These are phyloP conservation scores for Sylvilagus bachmani DNA, from an alignment of 2,113 vertebrate species.

Conservation along the genomic window DNA sequence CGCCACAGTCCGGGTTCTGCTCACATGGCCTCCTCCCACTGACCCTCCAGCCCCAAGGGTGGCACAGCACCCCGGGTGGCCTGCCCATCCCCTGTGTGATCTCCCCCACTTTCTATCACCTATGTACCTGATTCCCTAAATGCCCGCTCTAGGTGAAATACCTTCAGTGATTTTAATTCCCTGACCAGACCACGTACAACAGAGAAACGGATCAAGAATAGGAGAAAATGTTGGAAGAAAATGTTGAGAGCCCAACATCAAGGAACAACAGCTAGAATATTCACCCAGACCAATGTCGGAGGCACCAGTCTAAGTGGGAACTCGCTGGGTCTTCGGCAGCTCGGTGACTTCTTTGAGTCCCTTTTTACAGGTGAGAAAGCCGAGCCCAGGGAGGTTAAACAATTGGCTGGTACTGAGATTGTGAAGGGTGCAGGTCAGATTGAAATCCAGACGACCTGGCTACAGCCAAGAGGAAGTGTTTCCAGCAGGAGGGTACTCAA, in stretches of 20 bases:
- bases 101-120: not conserved
- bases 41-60: not conserved
- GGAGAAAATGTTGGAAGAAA: not conserved
- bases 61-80: not conserved
- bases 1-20: not conserved
- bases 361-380: slow-evolving; percentile 39
- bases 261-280: not conserved
- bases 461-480: not conserved
- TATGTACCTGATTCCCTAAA: not conserved
- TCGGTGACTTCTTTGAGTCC: not conserved
- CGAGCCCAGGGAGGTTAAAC: not conserved
- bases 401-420: not conserved
- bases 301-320: not conserved
- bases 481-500: not conserved
- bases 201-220: not conserved
- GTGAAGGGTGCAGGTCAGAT: not conserved
- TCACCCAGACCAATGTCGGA: not conserved
- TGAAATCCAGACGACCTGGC: not conserved
- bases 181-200: not conserved
- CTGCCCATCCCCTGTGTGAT: not conserved
- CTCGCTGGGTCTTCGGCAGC: not conserved
- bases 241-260: not conserved
- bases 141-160: not conserved
- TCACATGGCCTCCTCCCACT: not conserved
- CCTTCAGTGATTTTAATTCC: not conserved